Evolutionary conservation across 2,797 vertebrate species (phyloP).

Genomic region (Micrastur ruficollis): DNA sequence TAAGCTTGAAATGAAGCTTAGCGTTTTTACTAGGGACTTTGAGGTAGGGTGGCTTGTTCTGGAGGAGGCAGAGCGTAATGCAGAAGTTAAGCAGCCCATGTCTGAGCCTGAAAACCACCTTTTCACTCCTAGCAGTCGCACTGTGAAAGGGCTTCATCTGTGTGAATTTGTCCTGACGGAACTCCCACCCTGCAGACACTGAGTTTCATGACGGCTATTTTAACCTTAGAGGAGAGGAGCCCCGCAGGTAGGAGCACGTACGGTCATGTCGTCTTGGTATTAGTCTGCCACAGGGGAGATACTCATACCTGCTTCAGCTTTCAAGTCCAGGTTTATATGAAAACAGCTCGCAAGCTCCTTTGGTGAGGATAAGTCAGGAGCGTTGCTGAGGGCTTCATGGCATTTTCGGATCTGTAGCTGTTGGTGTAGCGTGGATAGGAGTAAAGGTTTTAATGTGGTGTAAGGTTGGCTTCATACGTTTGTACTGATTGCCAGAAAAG

Average conservation of each 20-base stretch:
- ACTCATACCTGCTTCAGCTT: background rate
- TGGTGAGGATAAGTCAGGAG: background rate
- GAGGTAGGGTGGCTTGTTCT: background rate
- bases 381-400: accelerated
- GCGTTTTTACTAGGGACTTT: background rate
- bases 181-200: background rate
- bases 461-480: background rate
- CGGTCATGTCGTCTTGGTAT: accelerated
- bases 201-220: background rate
- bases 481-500: background rate
- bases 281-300: background rate
- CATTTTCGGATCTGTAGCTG: background rate
- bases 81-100: background rate
- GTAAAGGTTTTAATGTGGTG: background rate
- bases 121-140: background rate
- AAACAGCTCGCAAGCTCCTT: background rate
- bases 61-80: background rate
- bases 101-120: background rate
- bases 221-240: background rate
- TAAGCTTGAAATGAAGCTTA: background rate
- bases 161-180: background rate
- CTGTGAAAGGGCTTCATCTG: background rate
- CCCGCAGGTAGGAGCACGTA: background rate
- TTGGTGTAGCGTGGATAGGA: background rate
- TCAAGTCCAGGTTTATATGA: background rate